A percentile compares a stretch with the other conserved stretches of the same genome.
These are phyloP conservation scores for Drosophila parthenogenetica DNA, from an alignment of 2,888 invertebrate species.

Conservation along the genomic window DNA sequence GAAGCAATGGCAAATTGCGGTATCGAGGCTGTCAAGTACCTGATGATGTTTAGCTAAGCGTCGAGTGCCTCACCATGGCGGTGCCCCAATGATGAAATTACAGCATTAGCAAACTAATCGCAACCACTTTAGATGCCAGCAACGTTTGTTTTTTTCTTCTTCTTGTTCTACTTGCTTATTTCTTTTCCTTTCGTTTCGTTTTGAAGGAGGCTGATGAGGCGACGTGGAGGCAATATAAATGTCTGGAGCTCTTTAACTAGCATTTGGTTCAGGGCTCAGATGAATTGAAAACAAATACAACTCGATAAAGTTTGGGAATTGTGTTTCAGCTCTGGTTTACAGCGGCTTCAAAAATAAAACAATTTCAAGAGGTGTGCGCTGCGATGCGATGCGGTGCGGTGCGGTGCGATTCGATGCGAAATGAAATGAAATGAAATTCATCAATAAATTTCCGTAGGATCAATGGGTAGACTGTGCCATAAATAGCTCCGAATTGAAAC, in stretches of 20 bases:
- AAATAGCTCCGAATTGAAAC: slow-evolving; percentile 46
- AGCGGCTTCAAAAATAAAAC: slow-evolving; percentile 62
- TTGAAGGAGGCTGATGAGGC: neutral
- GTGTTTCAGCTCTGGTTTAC: slow-evolving; percentile 53
- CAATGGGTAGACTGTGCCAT: slow-evolving; percentile 57
- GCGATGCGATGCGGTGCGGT: slow-evolving; percentile 36
- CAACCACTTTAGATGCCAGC: slow-evolving; percentile 76
- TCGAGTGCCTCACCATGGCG: slow-evolving; percentile 16
- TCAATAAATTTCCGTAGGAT: slow-evolving; percentile 72
- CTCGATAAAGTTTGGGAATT: slow-evolving; percentile 56
- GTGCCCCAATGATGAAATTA: slow-evolving; percentile 74
- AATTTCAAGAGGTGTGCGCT: slow-evolving; percentile 61
- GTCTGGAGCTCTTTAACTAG: slow-evolving; percentile 39
- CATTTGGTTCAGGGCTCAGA: slow-evolving; percentile 12
- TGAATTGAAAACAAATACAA: slow-evolving; percentile 52
- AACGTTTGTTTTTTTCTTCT: slow-evolving; percentile 45
- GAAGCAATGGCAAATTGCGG: slow-evolving; percentile 61
- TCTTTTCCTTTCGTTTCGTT: neutral
- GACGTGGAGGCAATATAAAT: slow-evolving; percentile 56
- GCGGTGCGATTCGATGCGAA: slow-evolving; percentile 44
- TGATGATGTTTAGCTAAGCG: slow-evolving; percentile 77
- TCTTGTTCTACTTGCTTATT: neutral
- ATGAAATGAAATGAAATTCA: slow-evolving; percentile 75
- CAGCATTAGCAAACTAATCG: slow-evolving; percentile 80
- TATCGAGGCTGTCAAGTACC: slow-evolving; percentile 71